Percentiles rank a stretch among this genome's conserved stretches.
phyloP scores from a whole-genome alignment of 2,888 invertebrate species.

The Hemithea aestivaria region DNA sequence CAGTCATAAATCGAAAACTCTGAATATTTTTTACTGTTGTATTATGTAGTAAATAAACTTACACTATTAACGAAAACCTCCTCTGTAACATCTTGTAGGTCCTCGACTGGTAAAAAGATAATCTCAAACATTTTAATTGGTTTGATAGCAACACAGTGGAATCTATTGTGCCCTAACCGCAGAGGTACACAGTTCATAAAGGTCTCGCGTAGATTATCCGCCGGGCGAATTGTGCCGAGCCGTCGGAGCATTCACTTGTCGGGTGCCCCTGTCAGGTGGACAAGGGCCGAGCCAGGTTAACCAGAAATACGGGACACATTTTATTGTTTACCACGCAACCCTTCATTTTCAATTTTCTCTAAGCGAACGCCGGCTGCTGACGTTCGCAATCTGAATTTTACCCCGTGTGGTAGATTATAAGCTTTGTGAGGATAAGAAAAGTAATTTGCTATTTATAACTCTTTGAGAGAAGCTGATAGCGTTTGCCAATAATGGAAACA shows the following conservation, averaged over 20 bases:
- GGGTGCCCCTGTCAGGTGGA: constrained; percentile 25
- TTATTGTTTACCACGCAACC: constrained; percentile 34
- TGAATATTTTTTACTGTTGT: no score
- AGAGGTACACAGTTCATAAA: constrained; percentile 11
- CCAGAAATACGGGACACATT: constrained; percentile 29
- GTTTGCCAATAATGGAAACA: background rate
- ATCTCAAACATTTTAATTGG: background rate
- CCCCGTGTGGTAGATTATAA: constrained; percentile 14
- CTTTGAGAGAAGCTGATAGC: constrained; percentile 2
- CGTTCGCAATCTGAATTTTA: constrained; percentile 19
- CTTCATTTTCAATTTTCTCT: constrained; percentile 34
- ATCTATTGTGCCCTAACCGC: constrained; percentile 10
- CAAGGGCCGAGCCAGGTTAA: constrained; percentile 26
- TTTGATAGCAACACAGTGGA: constrained; percentile 1
- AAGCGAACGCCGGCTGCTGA: constrained; percentile 24
- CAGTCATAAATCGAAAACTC: no score
- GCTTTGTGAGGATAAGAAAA: constrained; percentile 16
- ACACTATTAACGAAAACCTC: no score
- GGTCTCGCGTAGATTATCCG: constrained; percentile 17
- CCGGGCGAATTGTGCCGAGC: constrained; percentile 18
- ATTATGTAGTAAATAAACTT: no score
- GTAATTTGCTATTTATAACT: constrained; percentile 16
- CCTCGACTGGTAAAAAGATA: background rate
- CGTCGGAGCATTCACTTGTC: constrained; percentile 25
- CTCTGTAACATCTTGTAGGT: no score